Percentiles rank a stretch among this genome's conserved stretches.
Conservation (phyloP, 2,797 vertebrate genomes). For the Spea hammondii region DNA sequence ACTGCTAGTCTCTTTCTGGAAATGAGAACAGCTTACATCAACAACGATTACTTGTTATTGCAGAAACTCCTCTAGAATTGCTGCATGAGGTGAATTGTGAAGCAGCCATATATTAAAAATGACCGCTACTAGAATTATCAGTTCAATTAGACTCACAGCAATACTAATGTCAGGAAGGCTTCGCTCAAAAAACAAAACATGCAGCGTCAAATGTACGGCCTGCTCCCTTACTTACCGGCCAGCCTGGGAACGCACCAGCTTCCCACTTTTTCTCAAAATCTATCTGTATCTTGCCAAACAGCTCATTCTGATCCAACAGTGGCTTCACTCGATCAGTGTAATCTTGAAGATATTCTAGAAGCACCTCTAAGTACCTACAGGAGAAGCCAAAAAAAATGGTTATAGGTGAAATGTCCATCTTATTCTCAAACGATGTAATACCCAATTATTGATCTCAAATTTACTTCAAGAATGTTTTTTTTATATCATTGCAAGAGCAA, state of each 20-base stretch:
- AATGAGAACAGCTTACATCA: slow-evolving; percentile 40
- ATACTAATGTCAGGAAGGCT: background rate
- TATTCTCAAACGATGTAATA: too few species aligned
- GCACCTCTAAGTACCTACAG: slow-evolving; percentile 91
- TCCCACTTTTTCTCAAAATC: slow-evolving; percentile 99
- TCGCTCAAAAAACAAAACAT: background rate
- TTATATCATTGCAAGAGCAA: too few species aligned
- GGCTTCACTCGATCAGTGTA: slow-evolving; percentile 96
- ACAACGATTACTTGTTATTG: too few species aligned
- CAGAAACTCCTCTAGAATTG: too few species aligned
- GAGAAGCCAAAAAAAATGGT: background rate
- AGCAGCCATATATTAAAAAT: too few species aligned
- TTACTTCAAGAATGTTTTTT: too few species aligned
- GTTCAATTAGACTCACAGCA: background rate
- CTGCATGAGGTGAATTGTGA: too few species aligned
- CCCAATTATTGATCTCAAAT: too few species aligned
- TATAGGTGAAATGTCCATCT: too few species aligned
- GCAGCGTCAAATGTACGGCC: background rate
- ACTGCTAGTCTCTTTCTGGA: slow-evolving; percentile 95
- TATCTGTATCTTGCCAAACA: slow-evolving; percentile 88
- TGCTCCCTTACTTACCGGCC: slow-evolving; percentile 78
- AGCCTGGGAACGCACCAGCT: slow-evolving; percentile 89
- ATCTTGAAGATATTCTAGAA: slow-evolving; percentile 94
- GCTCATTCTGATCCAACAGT: slow-evolving; percentile 92
- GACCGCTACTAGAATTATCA: too few species aligned